phyloP scores from a whole-genome alignment of 2,797 vertebrate genomes.

The Ctenopoma multispine region DNA sequence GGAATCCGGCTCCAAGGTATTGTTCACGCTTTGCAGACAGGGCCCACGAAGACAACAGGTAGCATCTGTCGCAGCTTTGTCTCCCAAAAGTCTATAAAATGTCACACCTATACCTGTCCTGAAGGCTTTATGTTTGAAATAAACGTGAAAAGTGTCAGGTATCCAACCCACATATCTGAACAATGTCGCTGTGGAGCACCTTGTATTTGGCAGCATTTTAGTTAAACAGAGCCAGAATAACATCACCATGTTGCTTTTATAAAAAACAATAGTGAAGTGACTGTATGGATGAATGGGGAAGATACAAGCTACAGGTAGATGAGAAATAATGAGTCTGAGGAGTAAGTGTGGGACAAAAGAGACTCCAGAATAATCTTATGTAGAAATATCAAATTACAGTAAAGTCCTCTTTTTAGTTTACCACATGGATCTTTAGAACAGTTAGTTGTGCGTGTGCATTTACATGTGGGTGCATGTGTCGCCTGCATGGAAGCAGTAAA shows the following conservation, averaged over 20 bases:
- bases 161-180: conserved; percentile 46
- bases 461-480: no score
- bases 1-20: conserved; percentile 32
- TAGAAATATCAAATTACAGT: no score
- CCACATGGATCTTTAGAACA: no score
- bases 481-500: no score
- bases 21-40: conserved; percentile 37
- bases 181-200: conserved; percentile 31
- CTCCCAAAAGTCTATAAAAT: conserved; percentile 43
- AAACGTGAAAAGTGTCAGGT: conserved; percentile 38
- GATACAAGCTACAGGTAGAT: background rate
- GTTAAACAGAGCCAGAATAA: conserved; percentile 25
- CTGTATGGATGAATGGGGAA: background rate
- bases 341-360: no score
- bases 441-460: no score
- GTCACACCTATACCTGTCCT: conserved; percentile 32
- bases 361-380: no score
- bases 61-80: conserved; percentile 4
- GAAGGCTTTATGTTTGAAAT: conserved; percentile 24
- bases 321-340: no score
- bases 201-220: conserved; percentile 26
- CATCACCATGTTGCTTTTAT: conserved; percentile 35
- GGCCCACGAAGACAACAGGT: conserved; percentile 25
- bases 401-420: no score
- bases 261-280: background rate